phyloP scores from a whole-genome alignment of 2,113 vertebrate genomes.

The Phainopepla nitens region DNA sequence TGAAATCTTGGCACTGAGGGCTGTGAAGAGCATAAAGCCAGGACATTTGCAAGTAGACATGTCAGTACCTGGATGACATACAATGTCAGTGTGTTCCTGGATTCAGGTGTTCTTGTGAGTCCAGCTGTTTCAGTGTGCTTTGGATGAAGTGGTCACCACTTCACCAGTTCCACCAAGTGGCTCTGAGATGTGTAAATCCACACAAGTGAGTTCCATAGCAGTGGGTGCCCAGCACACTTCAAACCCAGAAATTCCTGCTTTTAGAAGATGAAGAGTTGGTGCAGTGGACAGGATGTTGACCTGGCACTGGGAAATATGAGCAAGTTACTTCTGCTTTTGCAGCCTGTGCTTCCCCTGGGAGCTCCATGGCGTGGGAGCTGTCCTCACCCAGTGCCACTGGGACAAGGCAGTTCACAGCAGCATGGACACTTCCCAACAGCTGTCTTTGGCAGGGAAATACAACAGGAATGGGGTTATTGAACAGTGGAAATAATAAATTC shows the following conservation, averaged over 20 bases:
- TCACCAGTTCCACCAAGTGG: too few relatives aligned
- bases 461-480: neutral
- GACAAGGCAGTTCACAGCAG: neutral
- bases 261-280: neutral
- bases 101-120: neutral
- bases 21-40: neutral
- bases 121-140: neutral
- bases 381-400: neutral
- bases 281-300: neutral
- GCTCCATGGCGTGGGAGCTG: accelerated
- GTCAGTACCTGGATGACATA: neutral
- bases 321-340: neutral
- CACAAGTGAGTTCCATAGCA: neutral
- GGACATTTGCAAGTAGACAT: neutral
- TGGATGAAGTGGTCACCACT: neutral
- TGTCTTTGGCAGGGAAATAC: neutral
- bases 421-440: neutral
- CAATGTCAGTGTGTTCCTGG: neutral
- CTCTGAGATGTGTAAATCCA: neutral
- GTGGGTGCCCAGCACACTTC: accelerated
- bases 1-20: neutral
- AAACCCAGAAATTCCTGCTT: neutral
- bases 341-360: neutral
- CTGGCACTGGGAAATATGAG: neutral
- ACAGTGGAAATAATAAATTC: neutral